Base-by-base conservation (phyloP, 2,797 vertebrate species). In the Anabas testudineus region DNA sequence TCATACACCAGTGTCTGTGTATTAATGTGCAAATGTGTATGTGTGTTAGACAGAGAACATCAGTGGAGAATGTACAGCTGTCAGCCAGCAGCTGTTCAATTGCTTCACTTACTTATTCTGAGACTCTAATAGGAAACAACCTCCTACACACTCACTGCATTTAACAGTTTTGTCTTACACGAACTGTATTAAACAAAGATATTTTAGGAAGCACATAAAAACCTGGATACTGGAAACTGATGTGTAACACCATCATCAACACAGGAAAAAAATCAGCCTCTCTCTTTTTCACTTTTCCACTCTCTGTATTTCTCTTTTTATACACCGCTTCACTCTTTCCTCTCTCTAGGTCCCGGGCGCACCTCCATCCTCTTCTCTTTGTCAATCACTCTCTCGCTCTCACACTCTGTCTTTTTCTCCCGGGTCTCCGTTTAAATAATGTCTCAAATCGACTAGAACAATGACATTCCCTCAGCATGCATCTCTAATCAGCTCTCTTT, bases 401-500 rank as follows among this genome's bases (percentile, higher is more conserved):
- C 55, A 32, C 45, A 52, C 61, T 48, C 60, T 52, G 15, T 78
- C 77, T 74, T 55, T 74, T 76, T 89, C 90, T 91, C 91, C 41
- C 19, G 87, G 87, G 89, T 84, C 78, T 71, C 67, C 74, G 82
- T 91, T 88, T 85, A 90, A 91, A 91, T 87, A 90, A 90, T 88
- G 82, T 87, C 90, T 91, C 85, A 91, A 91, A 91, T 91, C 83
- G 87, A 92, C 87, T 90, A 88, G 87, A 91, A 91, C 90, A 92
- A 90, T 90, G 85, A 91, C 89, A 89, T 90, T 91, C 90, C 88
- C 90, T 72, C 73, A 88, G 87, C 87, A 89, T 86, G 87, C 91
- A 91, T 90, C 82, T 87, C 78, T 91, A 90, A 91, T 91, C 87
- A 89, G 87, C 81, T 85, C 66, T 72, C 68, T 85, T 81, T 90